phyloP scores from a whole-genome alignment of 2,113 vertebrate species.

The Puffinus mauretanicus region DNA sequence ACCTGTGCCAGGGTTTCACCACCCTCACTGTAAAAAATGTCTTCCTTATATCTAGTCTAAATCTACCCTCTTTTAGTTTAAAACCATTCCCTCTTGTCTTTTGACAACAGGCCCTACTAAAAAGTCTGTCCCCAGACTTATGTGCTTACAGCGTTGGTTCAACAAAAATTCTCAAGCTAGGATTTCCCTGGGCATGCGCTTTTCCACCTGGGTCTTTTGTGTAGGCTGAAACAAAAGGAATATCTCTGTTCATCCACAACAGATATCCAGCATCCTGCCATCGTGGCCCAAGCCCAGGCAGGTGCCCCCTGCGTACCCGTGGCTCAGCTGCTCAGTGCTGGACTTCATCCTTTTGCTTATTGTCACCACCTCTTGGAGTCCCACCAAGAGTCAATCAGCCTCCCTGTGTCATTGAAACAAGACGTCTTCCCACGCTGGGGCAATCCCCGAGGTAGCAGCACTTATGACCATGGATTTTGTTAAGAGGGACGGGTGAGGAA shows the following conservation, averaged over 20 bases:
- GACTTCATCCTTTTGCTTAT: neutral
- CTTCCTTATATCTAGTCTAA: too few species aligned
- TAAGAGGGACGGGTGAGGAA: neutral
- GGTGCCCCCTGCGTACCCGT: fast-evolving
- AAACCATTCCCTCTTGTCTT: too few species aligned
- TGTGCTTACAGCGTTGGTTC: neutral
- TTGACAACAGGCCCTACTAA: too few species aligned
- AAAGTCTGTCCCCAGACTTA: neutral
- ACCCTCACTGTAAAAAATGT: too few species aligned
- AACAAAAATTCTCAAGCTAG: neutral
- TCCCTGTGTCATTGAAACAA: neutral
- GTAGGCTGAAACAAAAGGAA: neutral
- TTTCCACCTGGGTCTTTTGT: neutral
- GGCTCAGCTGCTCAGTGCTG: neutral
- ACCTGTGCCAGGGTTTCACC: too few species aligned
- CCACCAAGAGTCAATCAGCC: neutral
- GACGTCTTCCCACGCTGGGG: fast-evolving
- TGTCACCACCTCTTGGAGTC: neutral
- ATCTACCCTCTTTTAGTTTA: too few species aligned
- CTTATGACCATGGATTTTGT: neutral
- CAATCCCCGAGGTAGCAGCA: neutral
- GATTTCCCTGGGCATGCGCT: neutral
- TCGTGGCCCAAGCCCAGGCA: neutral
- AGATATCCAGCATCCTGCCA: neutral
- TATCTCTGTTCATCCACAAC: neutral